Percentiles rank a stretch among this genome's conserved stretches.
Evolutionary conservation across 2,113 vertebrate species (phyloP).

Genomic region (Cromileptes altivelis): DNA sequence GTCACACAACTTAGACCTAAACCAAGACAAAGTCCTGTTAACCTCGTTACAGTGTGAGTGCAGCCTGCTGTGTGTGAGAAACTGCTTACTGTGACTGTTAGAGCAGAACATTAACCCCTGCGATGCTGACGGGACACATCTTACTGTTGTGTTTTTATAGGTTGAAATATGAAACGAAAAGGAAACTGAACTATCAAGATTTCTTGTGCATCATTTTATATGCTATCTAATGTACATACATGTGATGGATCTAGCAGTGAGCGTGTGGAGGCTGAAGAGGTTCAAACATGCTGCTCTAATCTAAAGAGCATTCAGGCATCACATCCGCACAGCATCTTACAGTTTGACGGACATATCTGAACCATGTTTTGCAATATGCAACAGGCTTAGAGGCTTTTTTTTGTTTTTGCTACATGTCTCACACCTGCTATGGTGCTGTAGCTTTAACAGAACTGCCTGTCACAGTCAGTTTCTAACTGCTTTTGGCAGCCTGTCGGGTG

Average conservation of each 20-base stretch:
- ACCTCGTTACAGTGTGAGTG: constrained; percentile 17
- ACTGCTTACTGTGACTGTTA: background rate
- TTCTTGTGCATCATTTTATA: background rate
- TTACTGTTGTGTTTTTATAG: background rate
- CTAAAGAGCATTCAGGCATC: background rate
- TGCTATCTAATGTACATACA: background rate
- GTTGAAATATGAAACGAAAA: background rate
- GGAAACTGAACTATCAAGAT: background rate
- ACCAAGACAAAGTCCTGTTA: constrained; percentile 27
- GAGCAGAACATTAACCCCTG: background rate
- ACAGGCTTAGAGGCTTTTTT: background rate
- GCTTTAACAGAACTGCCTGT: constrained; percentile 41
- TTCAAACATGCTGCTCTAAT: background rate
- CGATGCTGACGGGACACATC: background rate
- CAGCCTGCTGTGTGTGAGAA: constrained; percentile 29
- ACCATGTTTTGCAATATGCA: constrained; percentile 20
- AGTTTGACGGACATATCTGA: background rate
- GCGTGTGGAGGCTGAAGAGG: background rate
- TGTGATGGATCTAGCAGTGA: background rate
- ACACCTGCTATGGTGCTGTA: constrained; percentile 24
- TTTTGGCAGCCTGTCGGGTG: constrained; percentile 14
- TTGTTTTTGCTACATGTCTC: background rate
- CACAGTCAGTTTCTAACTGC: constrained; percentile 28
- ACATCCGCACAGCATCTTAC: too few relatives aligned
- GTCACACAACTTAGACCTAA: constrained; percentile 38